Percentiles rank a stretch among this genome's conserved stretches.
Evolutionary conservation across 2,888 invertebrate genomes (phyloP).

Genomic region (Dasypogon diadema): DNA sequence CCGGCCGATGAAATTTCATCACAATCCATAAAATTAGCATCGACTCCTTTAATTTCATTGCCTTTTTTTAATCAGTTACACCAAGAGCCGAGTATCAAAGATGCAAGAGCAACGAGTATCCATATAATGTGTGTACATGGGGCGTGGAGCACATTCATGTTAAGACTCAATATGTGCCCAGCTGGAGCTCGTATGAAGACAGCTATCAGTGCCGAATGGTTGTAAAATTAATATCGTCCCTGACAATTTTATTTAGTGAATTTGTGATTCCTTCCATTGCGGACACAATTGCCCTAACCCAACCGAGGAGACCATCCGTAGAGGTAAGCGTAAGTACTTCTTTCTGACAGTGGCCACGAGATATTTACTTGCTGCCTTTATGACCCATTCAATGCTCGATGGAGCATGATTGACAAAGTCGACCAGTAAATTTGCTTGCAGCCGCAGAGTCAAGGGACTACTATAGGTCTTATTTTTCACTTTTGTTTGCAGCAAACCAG

Average conservation of each 20-base stretch:
- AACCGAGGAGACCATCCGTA: background rate
- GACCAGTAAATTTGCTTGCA: conserved; percentile 31
- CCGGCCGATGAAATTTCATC: background rate
- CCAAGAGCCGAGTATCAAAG: background rate
- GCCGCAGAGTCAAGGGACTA: background rate
- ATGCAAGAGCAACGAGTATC: background rate
- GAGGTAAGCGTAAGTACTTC: background rate
- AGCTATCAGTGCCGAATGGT: conserved; percentile 12
- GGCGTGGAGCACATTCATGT: background rate
- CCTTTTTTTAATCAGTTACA: background rate
- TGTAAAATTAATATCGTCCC: conserved; percentile 24
- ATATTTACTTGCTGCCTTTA: conserved; percentile 4
- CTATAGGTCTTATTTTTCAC: background rate
- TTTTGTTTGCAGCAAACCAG: background rate
- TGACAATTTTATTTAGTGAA: conserved; percentile 28
- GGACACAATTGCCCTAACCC: conserved; percentile 18
- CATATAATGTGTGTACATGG: background rate
- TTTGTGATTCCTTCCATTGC: background rate
- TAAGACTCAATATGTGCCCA: background rate
- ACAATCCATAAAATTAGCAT: conserved; percentile 9
- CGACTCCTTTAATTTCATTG: conserved; percentile 5
- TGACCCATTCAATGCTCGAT: conserved; percentile 41
- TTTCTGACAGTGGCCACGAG: background rate
- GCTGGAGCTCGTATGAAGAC: conserved; percentile 18
- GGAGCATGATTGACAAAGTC: conserved; percentile 45